phyloP scores from a whole-genome alignment of 2,888 invertebrate species.

The Dryocosmus kuriphilus region DNA sequence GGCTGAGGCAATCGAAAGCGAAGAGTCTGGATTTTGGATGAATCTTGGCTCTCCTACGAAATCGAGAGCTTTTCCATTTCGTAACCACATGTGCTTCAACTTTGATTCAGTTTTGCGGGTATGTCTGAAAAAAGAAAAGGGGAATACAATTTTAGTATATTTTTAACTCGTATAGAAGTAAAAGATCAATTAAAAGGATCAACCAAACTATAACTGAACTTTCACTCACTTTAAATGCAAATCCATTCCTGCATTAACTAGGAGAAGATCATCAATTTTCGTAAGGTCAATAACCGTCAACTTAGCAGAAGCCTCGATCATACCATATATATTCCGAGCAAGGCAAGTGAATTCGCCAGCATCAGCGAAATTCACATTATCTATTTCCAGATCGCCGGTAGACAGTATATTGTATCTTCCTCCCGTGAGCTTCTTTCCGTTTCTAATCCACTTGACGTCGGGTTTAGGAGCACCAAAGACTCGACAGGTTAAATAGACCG shows the following conservation, averaged over 20 bases:
- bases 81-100: conserved; percentile 89
- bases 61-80: conserved; percentile 92
- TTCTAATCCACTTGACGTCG: conserved; percentile 93
- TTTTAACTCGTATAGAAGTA: neutral
- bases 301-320: conserved; percentile 88
- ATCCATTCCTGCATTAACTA: conserved; percentile 91
- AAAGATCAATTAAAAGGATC: too few relatives aligned
- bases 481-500: conserved; percentile 90
- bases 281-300: conserved; percentile 93
- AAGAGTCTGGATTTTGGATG: conserved; percentile 92
- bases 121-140: conserved; percentile 80
- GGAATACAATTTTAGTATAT: neutral
- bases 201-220: conserved; percentile 24
- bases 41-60: conserved; percentile 92
- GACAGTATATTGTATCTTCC: conserved; percentile 89
- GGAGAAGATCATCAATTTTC: conserved; percentile 91
- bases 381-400: conserved; percentile 90
- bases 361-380: conserved; percentile 91
- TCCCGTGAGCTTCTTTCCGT: conserved; percentile 91
- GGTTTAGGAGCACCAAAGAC: conserved; percentile 98
- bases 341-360: conserved; percentile 95
- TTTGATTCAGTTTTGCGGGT: conserved; percentile 95
- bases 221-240: conserved; percentile 85
- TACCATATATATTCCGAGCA: conserved; percentile 95
- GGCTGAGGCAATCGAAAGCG: conserved; percentile 95